Conservation (phyloP, 2,888 invertebrate species). For the Isoperla grammatica region DNA sequence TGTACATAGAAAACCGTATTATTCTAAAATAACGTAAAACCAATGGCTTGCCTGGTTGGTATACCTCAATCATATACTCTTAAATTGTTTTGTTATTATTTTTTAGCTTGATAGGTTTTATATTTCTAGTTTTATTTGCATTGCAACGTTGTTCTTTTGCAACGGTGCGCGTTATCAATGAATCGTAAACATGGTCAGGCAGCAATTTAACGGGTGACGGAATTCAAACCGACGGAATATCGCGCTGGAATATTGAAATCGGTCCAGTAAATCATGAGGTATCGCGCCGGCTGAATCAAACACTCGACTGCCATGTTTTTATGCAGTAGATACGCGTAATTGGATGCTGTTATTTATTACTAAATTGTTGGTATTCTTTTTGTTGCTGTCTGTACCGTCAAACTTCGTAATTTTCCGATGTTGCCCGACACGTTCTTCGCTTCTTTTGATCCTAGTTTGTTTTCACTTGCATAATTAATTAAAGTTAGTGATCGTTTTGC, state of each 20-base stretch:
- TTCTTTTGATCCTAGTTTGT: no score
- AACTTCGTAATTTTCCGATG: slow-evolving; percentile 14
- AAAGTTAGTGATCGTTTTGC: no score
- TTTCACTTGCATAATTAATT: no score
- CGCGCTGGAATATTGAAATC: slow-evolving; percentile 1
- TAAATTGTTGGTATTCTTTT: not conserved
- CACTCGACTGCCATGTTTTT: not conserved
- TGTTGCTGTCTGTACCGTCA: not conserved
- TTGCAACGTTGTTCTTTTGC: not conserved
- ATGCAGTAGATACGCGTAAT: slow-evolving; percentile 6
- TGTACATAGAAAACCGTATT: no score
- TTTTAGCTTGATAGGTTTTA: not conserved
- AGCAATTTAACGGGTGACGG: no score
- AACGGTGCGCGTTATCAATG: not conserved
- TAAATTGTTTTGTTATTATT: not conserved
- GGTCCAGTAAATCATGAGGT: not conserved
- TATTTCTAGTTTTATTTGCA: not conserved
- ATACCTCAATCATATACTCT: not conserved
- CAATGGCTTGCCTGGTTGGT: no score
- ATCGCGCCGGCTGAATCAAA: not conserved
- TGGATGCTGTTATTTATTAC: slow-evolving; percentile 10
- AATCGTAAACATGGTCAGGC: no score
- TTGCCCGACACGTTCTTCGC: not conserved
- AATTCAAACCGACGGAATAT: no score
- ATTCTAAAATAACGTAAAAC: no score